Evolutionary conservation across 2,888 invertebrate species (phyloP), one percentile per base, ranked within the genome.

Genomic region (Xanthorhoe spadicearia): DNA sequence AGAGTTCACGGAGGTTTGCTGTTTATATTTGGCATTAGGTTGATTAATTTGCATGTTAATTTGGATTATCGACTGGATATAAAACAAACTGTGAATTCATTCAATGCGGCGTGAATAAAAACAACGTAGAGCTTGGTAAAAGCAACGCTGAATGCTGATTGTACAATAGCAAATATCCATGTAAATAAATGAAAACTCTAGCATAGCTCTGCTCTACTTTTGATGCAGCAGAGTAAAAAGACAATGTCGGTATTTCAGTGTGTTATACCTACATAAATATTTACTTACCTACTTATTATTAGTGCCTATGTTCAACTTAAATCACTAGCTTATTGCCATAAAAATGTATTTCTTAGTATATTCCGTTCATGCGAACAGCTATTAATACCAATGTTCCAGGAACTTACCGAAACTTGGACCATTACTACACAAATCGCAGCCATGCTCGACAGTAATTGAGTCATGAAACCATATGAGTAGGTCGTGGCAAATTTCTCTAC

Each of bases 341-440:
- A 64, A 74, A 74, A 74, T 32, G 5, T 32, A 32, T 32, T 7
- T 3, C 2, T 4, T 23, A 32, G 32, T 7, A 32, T 32, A 7
- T 32, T 32, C 32, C 5, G 32, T 32, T 10, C 10, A 43, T 13
- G 38, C 38, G 13, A 43, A 43, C 13, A 13, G 38, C 13, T 43
- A 10, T 38, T n/a, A 68, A 73, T 18, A 48, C 50, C 38, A 43
- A 43, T 43, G 13, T 2, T 46, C 32, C 43, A 54, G 17, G 57
- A 61, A 71, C 87, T 87, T 82, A 93, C 93, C 87, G 93, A 91
- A 85, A 93, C 86, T 88, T 93, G 93, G 50, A 93, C 92, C 93
- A 93, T 93, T 79, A 92, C 88, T 53, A 89, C 90, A 82, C 93
- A 92, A 82, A 93, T 92, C 48, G 92, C 92, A 13, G 91, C 90